Evolutionary conservation across 1,140 invertebrate genomes (phyloP), one percentile per base, ranked within the genome.

Genomic region (Marisa cornuarietis): DNA sequence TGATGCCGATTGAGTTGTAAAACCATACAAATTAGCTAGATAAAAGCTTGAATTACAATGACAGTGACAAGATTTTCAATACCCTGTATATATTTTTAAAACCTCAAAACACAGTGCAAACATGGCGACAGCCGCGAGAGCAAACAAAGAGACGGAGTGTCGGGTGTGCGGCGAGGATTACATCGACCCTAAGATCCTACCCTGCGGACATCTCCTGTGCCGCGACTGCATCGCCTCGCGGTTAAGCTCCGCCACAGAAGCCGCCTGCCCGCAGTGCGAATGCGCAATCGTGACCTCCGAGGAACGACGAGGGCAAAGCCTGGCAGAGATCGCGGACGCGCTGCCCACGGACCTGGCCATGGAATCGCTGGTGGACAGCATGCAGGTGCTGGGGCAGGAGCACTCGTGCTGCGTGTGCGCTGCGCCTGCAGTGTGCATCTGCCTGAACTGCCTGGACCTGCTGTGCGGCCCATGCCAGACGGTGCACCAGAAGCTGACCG

Each of bases 331-430:
- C 14, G 76, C 58, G 6, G 65, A 69, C 8, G 65, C 18, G 2
- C 52, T 77, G 42, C 76, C 76, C 63, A 69, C 63, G 18, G 63
- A 77, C 65, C n/a, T 68, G 63, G 63, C 63, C 63, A 68, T 68
- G 76, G 42, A 31, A 7, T 7, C 31, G 63, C 20, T 68, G 16
- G 14, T 52, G 63, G 22, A 65, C 1, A 62, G 61, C 16, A 24
- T 31, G 11, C n/a, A 22, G 10, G n/a, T 76, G 16, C 74, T 76
- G 26, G 52, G 18, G 22, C n/a, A 51, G 7, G 11, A 49, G 51
- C 58, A 76, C 61, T 16, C 13, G 6, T 76, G 74, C 22, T 22
- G 62, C 20, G 74, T 54, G 0, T 76, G 74, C 18, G 24, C 24
- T 22, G 51, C n/a, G 18, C 16, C 61, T 8, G 74, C 74, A 9